A percentile compares a stretch with the other conserved stretches of the same genome.
These are phyloP conservation scores for Drosophila suboccidentalis DNA, from an alignment of 2,888 invertebrate genomes.

Conservation along the genomic window DNA sequence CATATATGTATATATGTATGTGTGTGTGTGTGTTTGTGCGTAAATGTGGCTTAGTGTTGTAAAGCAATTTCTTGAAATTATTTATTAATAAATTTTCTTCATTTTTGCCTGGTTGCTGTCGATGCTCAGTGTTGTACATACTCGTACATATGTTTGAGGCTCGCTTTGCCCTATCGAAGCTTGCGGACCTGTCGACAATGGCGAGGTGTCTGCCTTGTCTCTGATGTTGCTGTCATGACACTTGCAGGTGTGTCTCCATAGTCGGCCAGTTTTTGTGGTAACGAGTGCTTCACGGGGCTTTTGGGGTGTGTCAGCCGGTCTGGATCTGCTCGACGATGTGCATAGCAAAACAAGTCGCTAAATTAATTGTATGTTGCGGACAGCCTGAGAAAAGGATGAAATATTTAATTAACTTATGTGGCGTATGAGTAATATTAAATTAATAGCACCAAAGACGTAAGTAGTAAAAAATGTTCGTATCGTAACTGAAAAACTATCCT, in stretches of 20 bases:
- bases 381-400: slow-evolving; percentile 53
- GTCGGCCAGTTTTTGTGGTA: slow-evolving; percentile 1
- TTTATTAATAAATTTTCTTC: slow-evolving; percentile 60
- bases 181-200: slow-evolving; percentile 56
- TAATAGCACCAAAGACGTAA: slow-evolving; percentile 42
- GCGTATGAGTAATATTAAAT: slow-evolving; percentile 78
- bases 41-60: slow-evolving; percentile 36
- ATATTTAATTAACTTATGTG: slow-evolving; percentile 83
- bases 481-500: slow-evolving; percentile 24
- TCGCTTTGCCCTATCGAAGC: slow-evolving; percentile 80
- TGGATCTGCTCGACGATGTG: slow-evolving; percentile 60
- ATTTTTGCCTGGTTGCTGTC: slow-evolving; percentile 21
- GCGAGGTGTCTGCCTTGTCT: slow-evolving; percentile 32
- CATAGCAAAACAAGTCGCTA: slow-evolving; percentile 67
- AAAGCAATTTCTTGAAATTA: slow-evolving; percentile 73
- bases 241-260: slow-evolving; percentile 56
- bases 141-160: slow-evolving; percentile 51
- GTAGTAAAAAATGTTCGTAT: slow-evolving; percentile 19
- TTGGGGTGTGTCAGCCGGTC: slow-evolving; percentile 42
- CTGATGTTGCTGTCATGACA: slow-evolving; percentile 49
- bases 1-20: background rate
- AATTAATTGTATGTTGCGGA: slow-evolving; percentile 79
- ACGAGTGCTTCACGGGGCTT: background rate
- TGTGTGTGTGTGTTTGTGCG: background rate
- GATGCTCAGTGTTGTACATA: slow-evolving; percentile 10